Conservation (phyloP, 2,888 invertebrate species). For the Drosophila atripex region DNA sequence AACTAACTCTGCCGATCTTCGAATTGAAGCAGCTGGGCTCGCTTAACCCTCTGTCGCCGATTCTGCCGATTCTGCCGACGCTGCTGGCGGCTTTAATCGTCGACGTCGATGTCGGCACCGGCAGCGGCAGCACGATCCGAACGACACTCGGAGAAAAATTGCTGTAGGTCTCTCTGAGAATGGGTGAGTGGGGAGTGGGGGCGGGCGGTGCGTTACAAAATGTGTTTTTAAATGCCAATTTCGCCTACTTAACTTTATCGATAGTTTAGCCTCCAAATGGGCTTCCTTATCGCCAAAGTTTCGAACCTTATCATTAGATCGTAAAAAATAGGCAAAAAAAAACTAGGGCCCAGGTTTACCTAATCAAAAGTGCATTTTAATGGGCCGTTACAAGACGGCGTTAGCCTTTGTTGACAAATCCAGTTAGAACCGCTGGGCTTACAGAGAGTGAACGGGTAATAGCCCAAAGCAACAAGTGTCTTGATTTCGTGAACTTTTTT, state of each 20-base stretch:
- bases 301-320: conserved; percentile 21
- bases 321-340: conserved; percentile 1
- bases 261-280: conserved; percentile 49
- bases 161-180: neutral
- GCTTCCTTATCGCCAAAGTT: conserved; percentile 31
- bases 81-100: conserved; percentile 49
- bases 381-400: conserved; percentile 30
- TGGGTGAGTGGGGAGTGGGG: neutral
- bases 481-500: conserved; percentile 12
- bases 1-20: conserved; percentile 72
- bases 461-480: conserved; percentile 17
- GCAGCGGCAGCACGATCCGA: conserved; percentile 16
- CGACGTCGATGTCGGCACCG: conserved; percentile 7
- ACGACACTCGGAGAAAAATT: conserved; percentile 28
- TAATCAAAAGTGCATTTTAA: conserved; percentile 34
- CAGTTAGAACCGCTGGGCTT: conserved; percentile 15
- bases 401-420: conserved; percentile 10
- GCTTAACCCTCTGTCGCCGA: conserved; percentile 68
- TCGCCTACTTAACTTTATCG: conserved; percentile 57
- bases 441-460: neutral
- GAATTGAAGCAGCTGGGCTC: conserved; percentile 64
- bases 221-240: conserved; percentile 55
- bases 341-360: conserved; percentile 5
- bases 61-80: conserved; percentile 15
- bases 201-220: conserved; percentile 25